Evolutionary conservation across 2,888 invertebrate genomes (phyloP), one percentile per base, ranked within the genome.

Genomic region (Halocaridina rubra): DNA sequence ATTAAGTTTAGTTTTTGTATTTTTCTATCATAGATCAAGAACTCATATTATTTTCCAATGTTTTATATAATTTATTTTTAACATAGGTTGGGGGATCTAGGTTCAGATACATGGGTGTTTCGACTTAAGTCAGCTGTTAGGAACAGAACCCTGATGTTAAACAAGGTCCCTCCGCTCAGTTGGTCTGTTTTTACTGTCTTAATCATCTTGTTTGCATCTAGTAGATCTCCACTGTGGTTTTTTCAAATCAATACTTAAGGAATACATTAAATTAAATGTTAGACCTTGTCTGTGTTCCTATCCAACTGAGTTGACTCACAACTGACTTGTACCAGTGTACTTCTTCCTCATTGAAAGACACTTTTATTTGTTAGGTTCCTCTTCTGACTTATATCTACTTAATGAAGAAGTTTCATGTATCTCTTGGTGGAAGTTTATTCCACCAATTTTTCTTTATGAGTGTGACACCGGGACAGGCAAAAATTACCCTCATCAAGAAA

Each of bases 221-320:
- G 29, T 13, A 69, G 8, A 69, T 69, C 69, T 69, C 69, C 69
- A 67, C 24, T 67, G 67, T 69, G 30, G 16, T 32, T 69, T 30
- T 30, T 69, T 32, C 69, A 30, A 69, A 69, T n/a, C 69, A 8
- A 16, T 69, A 69, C 69, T 69, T 29, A 69, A 69, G 29, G 69
- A 69, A 30, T 10, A 69, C 29, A 29, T 69, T 32, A 19, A 69
- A 69, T 69, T 29, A 69, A 29, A 69, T 69, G 29, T 69, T 8
- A 30, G 29, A 32, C 30, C 69, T 69, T 67, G 19, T 67, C 27
- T 67, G 67, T 67, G 67, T 67, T 30, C 67, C 67, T 67, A 2
- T 69, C 69, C 69, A 69, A 29, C 3, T 69, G 3, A 69, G 69
- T 32, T 69, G 30, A 30, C 69, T 32, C 8, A 69, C 30, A 30